Evolutionary conservation across 2,888 invertebrate species (phyloP).

Genomic region (Diaperis boleti): DNA sequence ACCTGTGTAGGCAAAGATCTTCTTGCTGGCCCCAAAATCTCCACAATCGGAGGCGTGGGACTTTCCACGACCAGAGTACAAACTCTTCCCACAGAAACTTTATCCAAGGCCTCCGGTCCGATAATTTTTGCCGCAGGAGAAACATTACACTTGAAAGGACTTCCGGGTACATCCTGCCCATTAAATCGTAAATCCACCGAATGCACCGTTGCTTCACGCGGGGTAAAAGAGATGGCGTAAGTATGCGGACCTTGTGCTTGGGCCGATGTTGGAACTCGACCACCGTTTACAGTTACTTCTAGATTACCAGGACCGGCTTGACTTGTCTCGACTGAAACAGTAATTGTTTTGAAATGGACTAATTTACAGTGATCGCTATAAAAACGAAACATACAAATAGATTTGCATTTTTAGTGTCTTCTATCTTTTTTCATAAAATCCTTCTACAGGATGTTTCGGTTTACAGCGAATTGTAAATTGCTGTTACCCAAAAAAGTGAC

Average conservation of each 20-base stretch:
- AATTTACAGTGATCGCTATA: not conserved
- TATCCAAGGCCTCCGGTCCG: slow-evolving; percentile 87
- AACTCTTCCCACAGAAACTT: slow-evolving; percentile 87
- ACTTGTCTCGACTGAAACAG: slow-evolving; percentile 88
- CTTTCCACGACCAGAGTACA: slow-evolving; percentile 91
- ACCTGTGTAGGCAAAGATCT: slow-evolving; percentile 78
- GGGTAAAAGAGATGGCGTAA: slow-evolving; percentile 97
- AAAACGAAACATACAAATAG: not conserved
- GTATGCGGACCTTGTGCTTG: slow-evolving; percentile 97
- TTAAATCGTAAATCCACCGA: slow-evolving; percentile 97
- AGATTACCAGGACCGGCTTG: slow-evolving; percentile 98
- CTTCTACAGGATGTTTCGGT: no score
- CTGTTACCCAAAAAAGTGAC: slow-evolving; percentile 86
- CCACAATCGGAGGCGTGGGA: slow-evolving; percentile 83
- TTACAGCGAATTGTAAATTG: no score
- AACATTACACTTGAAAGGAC: slow-evolving; percentile 84
- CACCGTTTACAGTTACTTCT: slow-evolving; percentile 98
- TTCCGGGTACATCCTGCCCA: slow-evolving; percentile 93
- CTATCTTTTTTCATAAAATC: no score
- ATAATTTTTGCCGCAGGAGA: slow-evolving; percentile 88
- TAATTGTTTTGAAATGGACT: not conserved
- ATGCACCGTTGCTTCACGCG: slow-evolving; percentile 90
- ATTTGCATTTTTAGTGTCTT: no score
- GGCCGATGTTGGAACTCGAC: slow-evolving; percentile 95
- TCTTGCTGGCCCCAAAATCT: slow-evolving; percentile 82